Evolutionary conservation across 2,113 vertebrate genomes (phyloP), one percentile per base, ranked within the genome.

Genomic region (Corvus moneduloides): DNA sequence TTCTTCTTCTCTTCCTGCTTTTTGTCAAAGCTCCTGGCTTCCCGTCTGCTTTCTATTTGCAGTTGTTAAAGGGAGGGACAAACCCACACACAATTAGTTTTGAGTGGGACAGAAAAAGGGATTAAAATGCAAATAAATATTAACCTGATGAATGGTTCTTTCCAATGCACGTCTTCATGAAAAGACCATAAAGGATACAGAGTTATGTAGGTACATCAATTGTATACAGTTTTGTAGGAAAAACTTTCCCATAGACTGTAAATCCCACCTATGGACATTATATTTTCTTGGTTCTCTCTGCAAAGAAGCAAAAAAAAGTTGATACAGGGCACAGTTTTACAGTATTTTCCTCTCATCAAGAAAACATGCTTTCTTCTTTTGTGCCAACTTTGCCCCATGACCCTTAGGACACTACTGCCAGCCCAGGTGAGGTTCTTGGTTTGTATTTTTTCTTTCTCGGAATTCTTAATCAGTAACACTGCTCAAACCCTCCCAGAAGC

Each of bases 41-140:
- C 59, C 83, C 6, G 30, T 92, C 95, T 96, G 90, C 92, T 96
- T 96, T 96, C 88, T 97, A 93, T 97, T 97, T 96, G 55, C 92
- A 71, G 61, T 86, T 80, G 51, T 87, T 88, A 80, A 83, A 77
- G n/a, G 51, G 51, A 95, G 37, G 68, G 48, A 94, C 63, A 90
- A 90, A 93, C 4, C 1, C 76, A 80, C 68, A 86, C 76, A 88
- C 72, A 59, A 74, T 79, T 92, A 77, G 27, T 62, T 86, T 63
- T 55, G 37, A 94, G 46, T 10, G 35, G 63, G 59, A 77, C 41
- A 90, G 79, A 86, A 92, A 62, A 28, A 16, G 51, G 43, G 51
- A 86, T 90, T 79, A 80, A 88, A 93, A 46, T 48, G 35, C 5
- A 23, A 90, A 74, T 86, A 90, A 93, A 92, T 94, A 66, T 66